Evolutionary conservation across 2,113 vertebrate species (phyloP).

Genomic region (Muscicapa adusta): DNA sequence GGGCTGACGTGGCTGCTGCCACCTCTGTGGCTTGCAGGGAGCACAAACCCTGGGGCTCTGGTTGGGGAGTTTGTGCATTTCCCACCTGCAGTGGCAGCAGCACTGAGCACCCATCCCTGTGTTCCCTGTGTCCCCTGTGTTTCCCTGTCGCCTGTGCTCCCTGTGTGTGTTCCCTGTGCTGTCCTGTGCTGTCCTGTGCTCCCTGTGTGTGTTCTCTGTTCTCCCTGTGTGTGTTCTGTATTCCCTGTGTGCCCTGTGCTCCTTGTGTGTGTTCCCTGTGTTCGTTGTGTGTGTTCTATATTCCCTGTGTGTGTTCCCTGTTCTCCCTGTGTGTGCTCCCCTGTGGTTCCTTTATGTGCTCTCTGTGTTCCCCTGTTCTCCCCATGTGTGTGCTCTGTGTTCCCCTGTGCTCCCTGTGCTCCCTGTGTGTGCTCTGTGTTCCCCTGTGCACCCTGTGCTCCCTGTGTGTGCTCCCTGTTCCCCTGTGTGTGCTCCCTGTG

Average conservation of each 20-base stretch:
- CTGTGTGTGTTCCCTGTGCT: too few species aligned
- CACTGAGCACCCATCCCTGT: not conserved
- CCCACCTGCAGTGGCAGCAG: not conserved
- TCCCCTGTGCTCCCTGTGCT: too few species aligned
- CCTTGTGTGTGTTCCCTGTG: too few species aligned
- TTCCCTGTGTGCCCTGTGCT: too few species aligned
- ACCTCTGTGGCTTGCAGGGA: not conserved
- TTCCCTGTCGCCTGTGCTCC: not conserved
- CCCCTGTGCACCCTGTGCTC: not conserved
- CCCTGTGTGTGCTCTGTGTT: too few species aligned
- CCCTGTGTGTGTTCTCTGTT: too few species aligned
- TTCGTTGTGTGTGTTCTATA: too few species aligned
- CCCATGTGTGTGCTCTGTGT: too few species aligned
- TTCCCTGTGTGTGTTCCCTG: too few species aligned
- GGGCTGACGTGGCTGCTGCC: not conserved
- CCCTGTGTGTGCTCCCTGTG: not conserved
- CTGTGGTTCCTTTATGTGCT: not conserved
- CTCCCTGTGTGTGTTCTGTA: too few species aligned
- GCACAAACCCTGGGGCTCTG: not conserved
- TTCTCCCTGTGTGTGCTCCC: not conserved
- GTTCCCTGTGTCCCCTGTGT: not conserved
- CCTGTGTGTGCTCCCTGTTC: not conserved
- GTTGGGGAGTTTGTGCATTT: fast-evolving
- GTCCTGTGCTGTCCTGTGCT: too few species aligned
- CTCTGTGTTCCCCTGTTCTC: too few species aligned